A percentile compares a stretch with the other conserved stretches of the same genome.
Evolutionary conservation across 2,113 vertebrate species (phyloP).

Genomic region (Xenotilapia leptura): DNA sequence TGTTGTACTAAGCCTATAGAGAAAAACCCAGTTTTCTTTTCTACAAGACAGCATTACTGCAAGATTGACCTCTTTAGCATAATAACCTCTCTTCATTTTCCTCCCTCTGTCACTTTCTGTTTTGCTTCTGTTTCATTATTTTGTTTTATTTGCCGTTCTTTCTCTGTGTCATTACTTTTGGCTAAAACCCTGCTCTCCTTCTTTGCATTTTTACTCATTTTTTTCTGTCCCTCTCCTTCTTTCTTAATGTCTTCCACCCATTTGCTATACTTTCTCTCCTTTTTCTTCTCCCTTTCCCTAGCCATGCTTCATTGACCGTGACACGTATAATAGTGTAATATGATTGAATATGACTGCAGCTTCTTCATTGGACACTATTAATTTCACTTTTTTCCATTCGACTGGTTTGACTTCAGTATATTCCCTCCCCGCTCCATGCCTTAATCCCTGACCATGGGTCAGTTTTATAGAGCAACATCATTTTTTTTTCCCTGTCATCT

Average conservation of each 20-base stretch:
- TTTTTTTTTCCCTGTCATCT: not conserved
- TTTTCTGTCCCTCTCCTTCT: not conserved
- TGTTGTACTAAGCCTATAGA: not conserved
- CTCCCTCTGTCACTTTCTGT: not conserved
- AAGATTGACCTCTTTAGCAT: slow-evolving; percentile 53
- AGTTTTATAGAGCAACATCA: not conserved
- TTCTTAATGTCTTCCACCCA: not conserved
- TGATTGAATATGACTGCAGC: slow-evolving; percentile 26
- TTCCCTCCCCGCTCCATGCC: not conserved
- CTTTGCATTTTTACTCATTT: not conserved
- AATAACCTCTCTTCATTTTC: slow-evolving; percentile 1
- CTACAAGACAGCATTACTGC: slow-evolving; percentile 23
- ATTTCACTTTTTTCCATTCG: slow-evolving; percentile 6
- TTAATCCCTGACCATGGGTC: not conserved
- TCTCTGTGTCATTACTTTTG: not conserved
- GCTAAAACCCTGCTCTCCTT: not conserved
- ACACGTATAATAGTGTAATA: slow-evolving; percentile 8
- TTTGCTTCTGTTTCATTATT: not conserved
- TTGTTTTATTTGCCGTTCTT: not conserved
- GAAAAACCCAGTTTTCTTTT: slow-evolving; percentile 18
- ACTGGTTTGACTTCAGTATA: not conserved
- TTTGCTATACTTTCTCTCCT: not conserved
- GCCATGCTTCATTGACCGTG: not conserved
- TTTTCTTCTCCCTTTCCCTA: not conserved
- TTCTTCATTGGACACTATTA: slow-evolving; percentile 14